Evolutionary conservation across 2,113 vertebrate species (phyloP).

Genomic region (Hyla sarda): DNA sequence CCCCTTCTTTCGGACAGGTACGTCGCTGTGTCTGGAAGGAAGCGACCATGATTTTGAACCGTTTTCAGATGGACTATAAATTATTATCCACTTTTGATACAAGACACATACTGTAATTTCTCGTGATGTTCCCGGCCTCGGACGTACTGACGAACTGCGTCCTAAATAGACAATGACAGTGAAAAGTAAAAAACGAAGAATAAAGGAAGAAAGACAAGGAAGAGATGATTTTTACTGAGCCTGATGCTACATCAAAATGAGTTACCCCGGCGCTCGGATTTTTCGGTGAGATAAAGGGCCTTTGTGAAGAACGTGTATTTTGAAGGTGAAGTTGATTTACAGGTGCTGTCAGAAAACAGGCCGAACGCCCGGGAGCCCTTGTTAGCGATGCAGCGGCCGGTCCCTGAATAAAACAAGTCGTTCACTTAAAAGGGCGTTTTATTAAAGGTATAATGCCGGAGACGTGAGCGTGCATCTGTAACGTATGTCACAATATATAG

Average conservation of each 20-base stretch:
- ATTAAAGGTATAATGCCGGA: background rate
- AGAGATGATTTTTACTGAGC: constrained; percentile 3
- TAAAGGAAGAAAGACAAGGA: background rate
- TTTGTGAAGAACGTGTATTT: constrained; percentile 51
- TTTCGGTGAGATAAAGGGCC: constrained; percentile 17
- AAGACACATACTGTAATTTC: background rate
- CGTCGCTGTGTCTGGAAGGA: background rate
- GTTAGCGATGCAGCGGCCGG: constrained; percentile 81
- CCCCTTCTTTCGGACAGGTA: background rate
- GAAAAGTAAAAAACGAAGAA: constrained; percentile 15
- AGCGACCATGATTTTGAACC: background rate
- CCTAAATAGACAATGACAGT: background rate
- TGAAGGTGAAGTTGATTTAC: constrained; percentile 83
- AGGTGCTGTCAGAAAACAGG: constrained; percentile 79
- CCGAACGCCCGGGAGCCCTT: constrained; percentile 70
- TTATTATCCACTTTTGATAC: background rate
- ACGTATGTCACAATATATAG: background rate
- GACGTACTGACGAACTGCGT: background rate
- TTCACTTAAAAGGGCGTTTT: constrained; percentile 84
- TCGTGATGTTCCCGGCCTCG: background rate
- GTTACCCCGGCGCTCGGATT: constrained; percentile 37
- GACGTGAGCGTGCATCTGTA: background rate
- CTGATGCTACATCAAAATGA: constrained; percentile 51
- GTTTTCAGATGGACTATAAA: background rate
- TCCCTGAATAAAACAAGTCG: constrained; percentile 75